Evolutionary conservation across 2,797 vertebrate genomes (phyloP).

Genomic region (Hybognathus amarus): DNA sequence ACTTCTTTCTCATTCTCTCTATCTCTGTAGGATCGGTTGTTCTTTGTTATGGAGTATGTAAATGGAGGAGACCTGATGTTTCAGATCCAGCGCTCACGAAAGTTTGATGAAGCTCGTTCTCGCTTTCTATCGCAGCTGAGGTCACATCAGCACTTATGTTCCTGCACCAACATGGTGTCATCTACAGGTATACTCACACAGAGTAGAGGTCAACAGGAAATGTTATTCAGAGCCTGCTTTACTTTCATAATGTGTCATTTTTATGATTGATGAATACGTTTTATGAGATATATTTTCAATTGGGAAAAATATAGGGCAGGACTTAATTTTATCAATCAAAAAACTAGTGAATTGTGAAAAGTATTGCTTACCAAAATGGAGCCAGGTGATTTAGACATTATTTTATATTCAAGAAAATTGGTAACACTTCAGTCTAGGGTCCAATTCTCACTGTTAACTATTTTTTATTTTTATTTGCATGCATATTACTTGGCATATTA

Average conservation of each 20-base stretch:
- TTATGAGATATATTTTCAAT: not conserved
- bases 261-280: not conserved
- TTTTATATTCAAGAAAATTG: too few relatives aligned
- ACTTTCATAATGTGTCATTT: not conserved
- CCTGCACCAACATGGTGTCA: slow-evolving; percentile 95
- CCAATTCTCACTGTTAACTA: too few relatives aligned
- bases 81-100: slow-evolving; percentile 97
- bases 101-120: slow-evolving; percentile 95
- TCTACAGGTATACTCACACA: slow-evolving; percentile 89
- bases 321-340: not conserved
- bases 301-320: too few relatives aligned
- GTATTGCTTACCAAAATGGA: not conserved
- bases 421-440: too few relatives aligned
- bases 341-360: not conserved
- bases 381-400: not conserved
- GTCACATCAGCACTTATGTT: slow-evolving; percentile 99
- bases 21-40: slow-evolving; percentile 92
- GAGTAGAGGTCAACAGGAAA: not conserved
- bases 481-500: too few relatives aligned
- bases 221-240: not conserved
- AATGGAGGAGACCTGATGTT: slow-evolving; percentile 99
- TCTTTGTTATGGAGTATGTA: slow-evolving; percentile 99
- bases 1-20: slow-evolving; percentile 70
- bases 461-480: too few relatives aligned
- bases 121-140: slow-evolving; percentile 98